A percentile compares a stretch with the other conserved stretches of the same genome.
These are phyloP conservation scores for Andrena bicolor DNA, from an alignment of 2,888 invertebrate species.

Conservation along the genomic window DNA sequence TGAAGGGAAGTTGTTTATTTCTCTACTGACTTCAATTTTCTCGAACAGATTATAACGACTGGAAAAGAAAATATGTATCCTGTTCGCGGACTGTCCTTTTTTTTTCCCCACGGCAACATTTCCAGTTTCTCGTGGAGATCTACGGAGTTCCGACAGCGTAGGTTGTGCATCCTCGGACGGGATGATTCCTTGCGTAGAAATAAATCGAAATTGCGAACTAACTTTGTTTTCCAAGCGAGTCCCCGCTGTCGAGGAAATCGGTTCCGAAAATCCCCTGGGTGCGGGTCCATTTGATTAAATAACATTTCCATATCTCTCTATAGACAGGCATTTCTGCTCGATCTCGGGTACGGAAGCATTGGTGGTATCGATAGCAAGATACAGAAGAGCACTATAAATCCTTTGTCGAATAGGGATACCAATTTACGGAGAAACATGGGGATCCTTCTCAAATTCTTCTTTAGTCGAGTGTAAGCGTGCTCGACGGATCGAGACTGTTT, in stretches of 20 bases:
- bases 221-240: neutral
- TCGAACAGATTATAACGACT: conserved; percentile 37
- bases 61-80: conserved; percentile 42
- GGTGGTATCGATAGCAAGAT: no score
- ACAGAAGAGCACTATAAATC: no score
- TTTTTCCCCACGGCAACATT: neutral
- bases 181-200: neutral
- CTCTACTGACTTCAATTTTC: conserved; percentile 47
- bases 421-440: no score
- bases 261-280: neutral
- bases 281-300: no score
- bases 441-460: neutral
- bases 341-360: no score
- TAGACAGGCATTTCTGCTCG: no score
- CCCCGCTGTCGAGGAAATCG: neutral
- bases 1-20: conserved; percentile 50
- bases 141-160: no score
- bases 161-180: neutral
- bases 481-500: neutral
- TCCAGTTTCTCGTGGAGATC: neutral
- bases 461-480: neutral
- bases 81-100: neutral
- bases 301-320: no score
- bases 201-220: neutral
- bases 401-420: no score